Base-by-base conservation (phyloP, 2,797 vertebrate species). In the Triplophysa bombifrons region DNA sequence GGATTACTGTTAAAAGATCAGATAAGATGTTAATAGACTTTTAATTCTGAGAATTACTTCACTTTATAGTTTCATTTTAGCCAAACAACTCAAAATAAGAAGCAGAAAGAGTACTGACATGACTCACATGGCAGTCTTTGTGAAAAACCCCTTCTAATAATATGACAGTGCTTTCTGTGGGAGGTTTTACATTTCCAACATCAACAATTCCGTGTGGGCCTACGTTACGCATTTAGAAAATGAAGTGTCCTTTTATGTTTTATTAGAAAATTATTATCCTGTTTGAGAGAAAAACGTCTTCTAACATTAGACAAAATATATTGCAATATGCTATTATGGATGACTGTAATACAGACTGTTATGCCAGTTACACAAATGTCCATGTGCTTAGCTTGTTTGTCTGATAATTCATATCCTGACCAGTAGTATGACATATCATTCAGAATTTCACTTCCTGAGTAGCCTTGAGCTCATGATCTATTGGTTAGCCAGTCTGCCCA, bases 381-480 rank as follows among this genome's bases (percentile, higher is more conserved):
- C 16, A 56, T 38, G 7, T n/a, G 14, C 38, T 67, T 27, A 19
- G 30, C 10, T 48, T 20, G 8, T n/a, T 46, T 74, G 56, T 41
- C 41, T 74, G 38, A 20, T 10, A 30, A 27, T 48, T 66, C 70
- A 56, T 44, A 55, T 65, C 51, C 63, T 38, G 34, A 38, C 34
- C 34, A 5, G 22, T 14, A 38, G 56, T 16, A 71, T 80, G 75
- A 72, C 74, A 51, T 22, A 64, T 82, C 84, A 81, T 74, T 75
- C 50, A 63, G 56, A 67, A 50, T 30, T 48, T 34, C 22, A 82
- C 79, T 83, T 83, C 81, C 79, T 82, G 75, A 77, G 12, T 68
- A 64, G 27, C 58, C 72, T 53, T 30, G 20, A 78, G 27, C 56
- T 65, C 50, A 14, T 22, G 41, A 25, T 17, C 63, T 78, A 82